phyloP scores from a whole-genome alignment of 2,113 vertebrate genomes.

The Nothocercus nigrocapillus region DNA sequence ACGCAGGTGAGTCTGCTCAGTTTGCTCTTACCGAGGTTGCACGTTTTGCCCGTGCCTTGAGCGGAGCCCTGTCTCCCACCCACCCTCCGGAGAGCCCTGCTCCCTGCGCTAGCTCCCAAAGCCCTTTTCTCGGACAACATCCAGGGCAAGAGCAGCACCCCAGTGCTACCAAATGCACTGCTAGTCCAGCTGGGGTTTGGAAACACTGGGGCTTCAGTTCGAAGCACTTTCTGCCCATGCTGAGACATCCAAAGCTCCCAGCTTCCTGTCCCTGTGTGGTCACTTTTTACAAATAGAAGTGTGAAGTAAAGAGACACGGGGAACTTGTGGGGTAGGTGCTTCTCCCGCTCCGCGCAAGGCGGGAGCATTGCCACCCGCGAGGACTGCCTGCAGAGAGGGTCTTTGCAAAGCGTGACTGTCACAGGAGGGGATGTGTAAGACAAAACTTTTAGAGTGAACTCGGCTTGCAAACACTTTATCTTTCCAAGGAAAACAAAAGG shows the following conservation, averaged over 20 bases:
- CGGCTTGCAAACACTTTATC: neutral
- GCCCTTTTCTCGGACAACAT: neutral
- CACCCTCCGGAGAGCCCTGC: neutral
- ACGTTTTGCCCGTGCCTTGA: neutral
- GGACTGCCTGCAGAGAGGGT: too few relatives aligned
- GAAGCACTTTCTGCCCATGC: neutral
- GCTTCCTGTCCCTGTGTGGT: neutral
- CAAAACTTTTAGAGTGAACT: neutral
- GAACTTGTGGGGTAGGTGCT: neutral
- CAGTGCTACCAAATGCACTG: fast-evolving
- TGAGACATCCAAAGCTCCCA: fast-evolving
- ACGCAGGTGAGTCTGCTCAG: fast-evolving
- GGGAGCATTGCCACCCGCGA: neutral
- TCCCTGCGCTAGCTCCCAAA: fast-evolving
- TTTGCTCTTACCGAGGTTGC: neutral
- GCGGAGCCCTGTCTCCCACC: fast-evolving
- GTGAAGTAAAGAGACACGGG: neutral
- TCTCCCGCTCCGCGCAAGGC: fast-evolving
- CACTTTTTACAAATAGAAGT: neutral
- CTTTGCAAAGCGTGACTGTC: neutral
- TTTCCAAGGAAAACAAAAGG: neutral
- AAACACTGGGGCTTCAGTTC: neutral
- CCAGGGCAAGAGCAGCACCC: neutral
- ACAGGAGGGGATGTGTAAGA: neutral
- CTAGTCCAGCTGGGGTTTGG: neutral